Evolutionary conservation across 2,797 vertebrate genomes (phyloP), one percentile per base, ranked within the genome.

Genomic region (Emys orbicularis): DNA sequence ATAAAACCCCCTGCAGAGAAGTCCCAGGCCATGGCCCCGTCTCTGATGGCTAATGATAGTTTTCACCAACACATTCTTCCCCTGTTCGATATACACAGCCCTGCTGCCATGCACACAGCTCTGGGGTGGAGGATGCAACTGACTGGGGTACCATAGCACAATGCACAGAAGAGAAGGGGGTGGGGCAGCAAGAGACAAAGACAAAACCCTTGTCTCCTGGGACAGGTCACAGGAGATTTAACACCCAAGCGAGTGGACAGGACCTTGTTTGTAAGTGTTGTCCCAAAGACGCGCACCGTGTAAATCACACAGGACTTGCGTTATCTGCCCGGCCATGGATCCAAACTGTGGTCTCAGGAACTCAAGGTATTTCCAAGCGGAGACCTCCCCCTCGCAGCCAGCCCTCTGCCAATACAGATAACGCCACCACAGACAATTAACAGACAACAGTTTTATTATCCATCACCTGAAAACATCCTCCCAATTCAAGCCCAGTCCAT

Each of bases 241-340:
- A 41, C n/a, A 23, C 65, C 65, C 65, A 23, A 5, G 9, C 3
- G 65, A 41, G 65, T 1, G 19, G 65, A 6, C 16, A 37, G n/a
- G n/a, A 23, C 59, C 31, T 15, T 34, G 3, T 54, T 54, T 54
- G 54, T 23, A 25, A 8, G 31, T 8, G 6, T 31, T 31, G 31
- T 16, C 65, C 65, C 34, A 72, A 41, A 12, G n/a, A 21, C 1
- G 1, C 19, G 2, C 10, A 5, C 19, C 3, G 2, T 41, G 19
- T 41, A 41, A 72, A 37, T 23, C n/a, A 23, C 2, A 12, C 19
- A 5, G n/a, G 65, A 19, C 19, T 3, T 10, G 65, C 6, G 9
- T 19, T 19, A 18, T 37, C n/a, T 21, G 65, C n/a, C 13, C 8
- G 1, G 65, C 65, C n/a, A 10, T 11, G 19, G 65, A 5, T 11